These are phyloP conservation scores for Peromyscus eremicus DNA, from an alignment of 2,797 vertebrate genomes.

Conservation along the genomic window DNA sequence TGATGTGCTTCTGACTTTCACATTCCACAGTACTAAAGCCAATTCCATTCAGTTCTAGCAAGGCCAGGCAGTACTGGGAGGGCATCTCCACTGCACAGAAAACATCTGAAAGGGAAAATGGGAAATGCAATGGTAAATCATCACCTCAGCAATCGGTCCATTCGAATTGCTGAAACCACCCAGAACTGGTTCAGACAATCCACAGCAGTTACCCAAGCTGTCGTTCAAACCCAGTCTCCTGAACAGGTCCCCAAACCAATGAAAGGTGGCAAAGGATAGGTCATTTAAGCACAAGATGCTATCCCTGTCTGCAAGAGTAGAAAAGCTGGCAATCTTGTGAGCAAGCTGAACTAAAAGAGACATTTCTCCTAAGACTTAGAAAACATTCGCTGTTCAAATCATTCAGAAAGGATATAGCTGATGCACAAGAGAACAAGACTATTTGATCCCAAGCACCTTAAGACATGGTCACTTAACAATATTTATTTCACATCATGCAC, in stretches of 20 bases:
- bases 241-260: neutral
- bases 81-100: conserved; percentile 97
- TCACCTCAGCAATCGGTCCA: neutral
- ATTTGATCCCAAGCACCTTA: neutral
- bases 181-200: conserved; percentile 18
- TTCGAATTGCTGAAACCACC: conserved; percentile 17
- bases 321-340: neutral
- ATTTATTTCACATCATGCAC: neutral
- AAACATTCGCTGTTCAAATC: neutral
- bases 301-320: neutral
- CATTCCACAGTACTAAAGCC: conserved; percentile 95
- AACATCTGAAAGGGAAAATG: conserved; percentile 88
- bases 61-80: conserved; percentile 94
- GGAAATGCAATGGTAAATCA: conserved; percentile 55
- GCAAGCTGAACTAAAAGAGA: neutral
- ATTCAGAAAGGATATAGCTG: neutral
- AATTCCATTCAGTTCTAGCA: conserved; percentile 97
- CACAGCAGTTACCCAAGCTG: neutral
- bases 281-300: neutral
- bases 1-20: conserved; percentile 95
- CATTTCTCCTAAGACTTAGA: conserved; percentile 52
- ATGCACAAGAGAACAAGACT: neutral
- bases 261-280: neutral
- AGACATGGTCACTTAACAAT: neutral
- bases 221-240: conserved; percentile 6